Base-by-base conservation (phyloP, 2,797 vertebrate species). In the Acanthurus tractus region DNA sequence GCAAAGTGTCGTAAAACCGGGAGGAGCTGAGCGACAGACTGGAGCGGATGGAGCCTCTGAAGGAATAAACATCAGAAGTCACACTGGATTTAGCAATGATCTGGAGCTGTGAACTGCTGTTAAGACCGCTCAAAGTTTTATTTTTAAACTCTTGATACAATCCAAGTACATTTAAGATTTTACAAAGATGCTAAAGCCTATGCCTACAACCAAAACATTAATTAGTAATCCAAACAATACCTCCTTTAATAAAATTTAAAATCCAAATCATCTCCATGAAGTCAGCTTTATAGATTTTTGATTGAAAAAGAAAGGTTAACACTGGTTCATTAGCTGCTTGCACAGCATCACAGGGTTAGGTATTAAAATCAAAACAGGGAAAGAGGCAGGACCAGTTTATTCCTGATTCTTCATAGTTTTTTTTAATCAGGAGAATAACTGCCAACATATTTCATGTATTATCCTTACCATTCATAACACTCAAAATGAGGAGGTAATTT, bases 221-320 rank as follows among this genome's bases (percentile, higher is more conserved):
- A 64, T 29, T 12, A 71, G 14, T 53, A 6, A 70, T 66, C n/a
- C 38, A 14, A n/a, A 40, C 29, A 65, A 46, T 59, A 29, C 20
- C 10, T 55, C n/a, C 18, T 8, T 58, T 77, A 18, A 68, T 36
- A n/a, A 67, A 50, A 44, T 65, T 65, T 36, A 17, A 36, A 22
- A 63, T 55, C 40, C 15, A 70, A 70, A 70, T 58, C 40, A 34
- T 36, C 9, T 17, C 11, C 45, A 44, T 40, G 44, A n/a, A 12
- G 56, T 11, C 23, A 59, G 20, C 25, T 20, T 25, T 17, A 25
- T 20, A 22, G 40, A 62, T 54, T 62, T 61, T 54, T 50, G 50
- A 59, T 7, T n/a, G 22, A 42, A 3, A 42, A 23, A 40, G 14
- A 6, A 57, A 40, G 22, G 48, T 20, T 3, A 49, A 7, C 12